Evolutionary conservation across 2,113 vertebrate genomes (phyloP), one percentile per base, ranked within the genome.

Genomic region (Apteryx mantelli): DNA sequence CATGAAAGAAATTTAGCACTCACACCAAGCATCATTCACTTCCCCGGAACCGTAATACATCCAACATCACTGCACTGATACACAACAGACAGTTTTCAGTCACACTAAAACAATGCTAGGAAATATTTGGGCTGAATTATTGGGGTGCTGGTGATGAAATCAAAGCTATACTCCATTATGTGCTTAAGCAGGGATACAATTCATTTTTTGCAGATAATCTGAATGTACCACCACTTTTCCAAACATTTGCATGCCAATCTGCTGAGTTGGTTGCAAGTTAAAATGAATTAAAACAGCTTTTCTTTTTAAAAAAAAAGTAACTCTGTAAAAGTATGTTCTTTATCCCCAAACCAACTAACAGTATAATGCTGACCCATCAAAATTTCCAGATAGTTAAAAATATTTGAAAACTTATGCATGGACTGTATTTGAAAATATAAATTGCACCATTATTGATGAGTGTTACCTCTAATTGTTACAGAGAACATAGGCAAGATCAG

Each of bases 1-100:
- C 87, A 93, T 96, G 93, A 96, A 95, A 96, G 93, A 88, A 61
- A 68, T 56, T 28, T 24, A 81, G 20, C 0, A 2, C 85, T 96
- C 75, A 20, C 93, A 36, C 32, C 2, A 11, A 91, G 71, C 94
- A 85, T 88, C 84, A 22, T 46, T 92, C 87, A 77, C 85, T 55
- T 83, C 84, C 70, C 84, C 65, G 28, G 75, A 95, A 50, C 79
- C 1, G 0, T 78, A 60, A 86, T 25, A 52, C 68, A 38, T 55
- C 91, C 69, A 66, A 70, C 68, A 60, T 70, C 75, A 55, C 85
- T 50, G 85, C 79, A 44, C 16, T 76, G 87, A 89, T 60, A 19
- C 42, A 63, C 74, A 91, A 63, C 91, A 95, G 89, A 88, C 82
- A 74, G 68, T 11, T 85, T 25, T 2, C 52, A n/a, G 25, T 4